Evolutionary conservation across 1,140 invertebrate genomes (phyloP).

Genomic region (Thaumatotibia leucotreta): DNA sequence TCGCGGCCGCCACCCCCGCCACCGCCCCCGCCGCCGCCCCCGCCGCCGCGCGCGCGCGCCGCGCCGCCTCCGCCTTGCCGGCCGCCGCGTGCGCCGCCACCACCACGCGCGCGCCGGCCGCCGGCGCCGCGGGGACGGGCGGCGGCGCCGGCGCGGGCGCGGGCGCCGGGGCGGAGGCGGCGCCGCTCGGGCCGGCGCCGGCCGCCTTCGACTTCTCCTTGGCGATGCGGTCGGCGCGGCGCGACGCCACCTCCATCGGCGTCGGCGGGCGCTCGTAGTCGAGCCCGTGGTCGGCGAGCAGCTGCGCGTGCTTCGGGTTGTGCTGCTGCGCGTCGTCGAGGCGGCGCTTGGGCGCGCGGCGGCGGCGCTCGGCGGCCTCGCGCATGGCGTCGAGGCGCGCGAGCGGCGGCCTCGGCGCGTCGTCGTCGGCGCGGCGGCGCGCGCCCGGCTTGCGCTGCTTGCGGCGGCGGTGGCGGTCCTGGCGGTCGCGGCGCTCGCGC

Average conservation of each 20-base stretch:
- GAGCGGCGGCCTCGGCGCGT: constrained; percentile 48
- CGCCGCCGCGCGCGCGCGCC: neutral
- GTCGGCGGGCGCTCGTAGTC: constrained; percentile 90
- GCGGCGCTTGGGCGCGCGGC: constrained; percentile 85
- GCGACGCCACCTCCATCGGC: constrained; percentile 90
- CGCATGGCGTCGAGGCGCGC: constrained; percentile 90
- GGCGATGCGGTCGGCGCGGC: constrained; percentile 89
- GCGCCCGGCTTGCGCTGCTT: constrained; percentile 83
- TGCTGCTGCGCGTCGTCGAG: constrained; percentile 84
- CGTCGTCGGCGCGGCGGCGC: constrained; percentile 77
- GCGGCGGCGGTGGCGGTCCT: constrained; percentile 91
- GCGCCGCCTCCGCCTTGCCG: neutral
- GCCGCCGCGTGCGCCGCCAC: neutral
- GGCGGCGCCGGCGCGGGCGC: constrained; percentile 13
- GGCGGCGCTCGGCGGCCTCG: constrained; percentile 80
- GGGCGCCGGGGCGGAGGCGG: constrained; percentile 18
- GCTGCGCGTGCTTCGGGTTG: constrained; percentile 90
- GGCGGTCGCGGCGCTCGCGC: constrained; percentile 90
- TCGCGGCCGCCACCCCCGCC: neutral
- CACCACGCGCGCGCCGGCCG: neutral
- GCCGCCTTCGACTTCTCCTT: constrained; percentile 83
- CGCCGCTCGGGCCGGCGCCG: constrained; percentile 33
- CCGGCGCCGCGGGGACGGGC: neutral
- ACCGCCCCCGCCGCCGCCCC: constrained; percentile 11
- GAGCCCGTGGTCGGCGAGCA: constrained; percentile 89